Conservation (phyloP, 2,113 vertebrate genomes). For the Romanogobio albipinnatus region DNA sequence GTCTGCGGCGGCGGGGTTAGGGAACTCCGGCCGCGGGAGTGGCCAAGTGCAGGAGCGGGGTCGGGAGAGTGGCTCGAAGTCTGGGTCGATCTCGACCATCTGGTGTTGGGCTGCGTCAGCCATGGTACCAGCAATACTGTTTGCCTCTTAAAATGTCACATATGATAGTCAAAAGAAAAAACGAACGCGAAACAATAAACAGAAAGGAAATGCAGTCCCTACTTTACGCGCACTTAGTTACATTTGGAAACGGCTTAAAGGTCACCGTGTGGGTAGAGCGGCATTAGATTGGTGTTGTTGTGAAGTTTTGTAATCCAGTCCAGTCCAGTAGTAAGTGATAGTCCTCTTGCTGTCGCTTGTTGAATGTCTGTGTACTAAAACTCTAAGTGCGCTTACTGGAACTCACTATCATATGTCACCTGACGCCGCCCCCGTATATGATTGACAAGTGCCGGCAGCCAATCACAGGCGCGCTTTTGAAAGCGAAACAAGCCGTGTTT, state of each 20-base stretch:
- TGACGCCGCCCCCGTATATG: constrained; percentile 65
- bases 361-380: constrained; percentile 53
- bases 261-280: not conserved
- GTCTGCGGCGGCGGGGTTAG: constrained; percentile 82
- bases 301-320: constrained; percentile 49
- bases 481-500: constrained; percentile 48
- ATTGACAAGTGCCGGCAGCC: constrained; percentile 63
- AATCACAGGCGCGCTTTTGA: constrained; percentile 60
- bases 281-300: constrained; percentile 26
- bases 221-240: constrained; percentile 2
- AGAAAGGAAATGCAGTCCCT: not conserved
- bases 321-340: constrained; percentile 40
- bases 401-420: constrained; percentile 68
- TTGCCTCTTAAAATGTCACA: constrained; percentile 66
- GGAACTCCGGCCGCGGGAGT: constrained; percentile 88
- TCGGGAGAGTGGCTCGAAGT: constrained; percentile 85
- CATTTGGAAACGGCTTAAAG: constrained; percentile 1
- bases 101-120: constrained; percentile 82
- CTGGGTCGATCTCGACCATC: constrained; percentile 86
- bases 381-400: constrained; percentile 72
- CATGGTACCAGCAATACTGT: constrained; percentile 71
- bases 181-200: not conserved
- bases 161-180: constrained; percentile 52
- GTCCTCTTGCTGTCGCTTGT: constrained; percentile 45
- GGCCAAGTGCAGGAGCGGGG: constrained; percentile 88